These are phyloP conservation scores for Dioctria linearis DNA, from an alignment of 2,888 invertebrate species.

Conservation along the genomic window DNA sequence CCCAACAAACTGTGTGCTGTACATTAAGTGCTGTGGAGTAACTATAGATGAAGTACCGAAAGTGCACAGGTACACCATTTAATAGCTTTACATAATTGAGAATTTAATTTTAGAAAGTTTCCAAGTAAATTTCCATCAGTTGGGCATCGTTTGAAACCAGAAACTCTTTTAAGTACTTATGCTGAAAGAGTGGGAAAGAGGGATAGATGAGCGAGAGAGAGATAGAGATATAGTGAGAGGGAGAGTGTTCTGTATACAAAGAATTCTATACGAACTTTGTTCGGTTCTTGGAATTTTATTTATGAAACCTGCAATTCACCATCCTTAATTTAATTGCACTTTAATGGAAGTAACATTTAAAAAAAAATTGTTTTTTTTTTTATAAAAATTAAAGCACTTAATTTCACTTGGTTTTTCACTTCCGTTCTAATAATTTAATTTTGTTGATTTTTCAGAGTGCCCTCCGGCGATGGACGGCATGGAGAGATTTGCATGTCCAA, in stretches of 20 bases:
- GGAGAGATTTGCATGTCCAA: conserved; percentile 95
- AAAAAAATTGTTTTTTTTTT: no score
- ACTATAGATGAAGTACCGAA: neutral
- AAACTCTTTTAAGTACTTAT: no score
- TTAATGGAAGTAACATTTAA: no score
- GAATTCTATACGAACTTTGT: no score
- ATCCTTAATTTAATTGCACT: no score
- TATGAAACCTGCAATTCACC: no score
- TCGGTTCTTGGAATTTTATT: no score
- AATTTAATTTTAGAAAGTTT: neutral
- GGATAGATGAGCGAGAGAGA: no score
- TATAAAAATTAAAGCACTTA: neutral
- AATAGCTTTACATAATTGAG: neutral
- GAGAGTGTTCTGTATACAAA: no score
- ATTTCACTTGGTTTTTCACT: neutral
- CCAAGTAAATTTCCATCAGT: neutral
- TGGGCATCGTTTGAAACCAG: neutral
- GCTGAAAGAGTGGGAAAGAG: no score
- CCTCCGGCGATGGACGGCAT: conserved; percentile 93
- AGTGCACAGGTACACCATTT: neutral
- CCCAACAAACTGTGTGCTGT: neutral
- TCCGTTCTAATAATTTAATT: conserved; percentile 31
- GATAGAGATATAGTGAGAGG: no score
- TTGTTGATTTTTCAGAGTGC: conserved; percentile 81
- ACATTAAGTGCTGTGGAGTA: neutral